These are phyloP conservation scores for Terrapene triunguis DNA, from an alignment of 2,113 vertebrate species.

Conservation along the genomic window DNA sequence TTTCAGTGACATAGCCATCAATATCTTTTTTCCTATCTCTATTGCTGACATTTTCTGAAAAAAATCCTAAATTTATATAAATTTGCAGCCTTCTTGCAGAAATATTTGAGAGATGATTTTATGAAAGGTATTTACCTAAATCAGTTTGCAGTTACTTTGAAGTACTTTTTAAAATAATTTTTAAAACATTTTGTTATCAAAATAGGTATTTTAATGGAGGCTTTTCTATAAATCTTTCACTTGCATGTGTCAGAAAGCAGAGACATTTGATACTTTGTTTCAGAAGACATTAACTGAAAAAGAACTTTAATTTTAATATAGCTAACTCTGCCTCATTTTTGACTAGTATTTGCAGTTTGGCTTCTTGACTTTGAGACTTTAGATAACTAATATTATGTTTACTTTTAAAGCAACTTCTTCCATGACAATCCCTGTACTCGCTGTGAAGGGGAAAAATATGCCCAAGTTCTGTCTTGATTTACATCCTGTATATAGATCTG, in stretches of 20 bases:
- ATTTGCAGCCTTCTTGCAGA: background rate
- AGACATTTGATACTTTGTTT: background rate
- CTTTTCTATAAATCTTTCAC: background rate
- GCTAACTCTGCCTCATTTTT: background rate
- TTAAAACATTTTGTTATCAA: background rate
- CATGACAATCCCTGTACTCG: background rate
- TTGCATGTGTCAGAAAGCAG: background rate
- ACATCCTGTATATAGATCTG: background rate
- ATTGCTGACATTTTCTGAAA: background rate
- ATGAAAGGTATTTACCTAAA: background rate
- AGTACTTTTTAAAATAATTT: background rate
- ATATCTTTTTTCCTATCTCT: conserved; percentile 12
- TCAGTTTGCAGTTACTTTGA: background rate
- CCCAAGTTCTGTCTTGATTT: background rate
- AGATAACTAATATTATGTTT: background rate
- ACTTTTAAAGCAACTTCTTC: background rate
- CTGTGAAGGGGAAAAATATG: background rate
- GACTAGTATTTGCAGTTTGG: background rate
- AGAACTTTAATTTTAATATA: background rate
- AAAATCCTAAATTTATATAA: background rate
- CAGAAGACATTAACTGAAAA: background rate
- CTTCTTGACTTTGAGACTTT: background rate
- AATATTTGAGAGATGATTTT: background rate
- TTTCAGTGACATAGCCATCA: conserved; percentile 39
- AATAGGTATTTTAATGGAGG: background rate